Conservation (phyloP, 2,113 vertebrate genomes). For the Cervus canadensis region DNA sequence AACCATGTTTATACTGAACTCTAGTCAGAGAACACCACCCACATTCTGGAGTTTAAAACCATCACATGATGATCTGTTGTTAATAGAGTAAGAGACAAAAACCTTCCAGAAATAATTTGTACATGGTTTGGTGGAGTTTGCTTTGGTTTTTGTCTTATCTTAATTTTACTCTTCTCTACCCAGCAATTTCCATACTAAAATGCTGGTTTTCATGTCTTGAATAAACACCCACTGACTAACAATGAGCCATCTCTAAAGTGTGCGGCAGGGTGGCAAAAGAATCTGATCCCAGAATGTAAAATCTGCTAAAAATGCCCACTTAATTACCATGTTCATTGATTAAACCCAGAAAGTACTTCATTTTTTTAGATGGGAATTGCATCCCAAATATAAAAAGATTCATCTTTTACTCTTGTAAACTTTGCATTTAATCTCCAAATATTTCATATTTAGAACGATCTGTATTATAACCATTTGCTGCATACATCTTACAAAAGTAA, state of each 20-base stretch:
- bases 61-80: not conserved
- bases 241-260: not conserved
- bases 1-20: not conserved
- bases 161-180: not conserved
- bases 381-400: not conserved
- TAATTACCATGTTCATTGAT: conserved; percentile 36
- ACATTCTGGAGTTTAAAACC: not conserved
- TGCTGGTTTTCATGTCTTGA: not conserved
- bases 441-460: not conserved
- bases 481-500: not conserved
- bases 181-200: not conserved
- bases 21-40: not conserved
- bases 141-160: not conserved
- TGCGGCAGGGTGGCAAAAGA: not conserved
- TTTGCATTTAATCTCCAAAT: not conserved
- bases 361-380: not conserved
- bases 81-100: not conserved
- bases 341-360: conserved; percentile 20
- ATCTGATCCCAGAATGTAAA: not conserved
- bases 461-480: not conserved
- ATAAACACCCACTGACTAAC: not conserved
- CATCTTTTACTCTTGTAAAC: not conserved
- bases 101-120: not conserved
- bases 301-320: not conserved
- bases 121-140: not conserved